Percentiles rank a stretch among this genome's conserved stretches.
Evolutionary conservation across 1,140 invertebrate genomes (phyloP).

Genomic region (Caenorhabditis tropicalis): DNA sequence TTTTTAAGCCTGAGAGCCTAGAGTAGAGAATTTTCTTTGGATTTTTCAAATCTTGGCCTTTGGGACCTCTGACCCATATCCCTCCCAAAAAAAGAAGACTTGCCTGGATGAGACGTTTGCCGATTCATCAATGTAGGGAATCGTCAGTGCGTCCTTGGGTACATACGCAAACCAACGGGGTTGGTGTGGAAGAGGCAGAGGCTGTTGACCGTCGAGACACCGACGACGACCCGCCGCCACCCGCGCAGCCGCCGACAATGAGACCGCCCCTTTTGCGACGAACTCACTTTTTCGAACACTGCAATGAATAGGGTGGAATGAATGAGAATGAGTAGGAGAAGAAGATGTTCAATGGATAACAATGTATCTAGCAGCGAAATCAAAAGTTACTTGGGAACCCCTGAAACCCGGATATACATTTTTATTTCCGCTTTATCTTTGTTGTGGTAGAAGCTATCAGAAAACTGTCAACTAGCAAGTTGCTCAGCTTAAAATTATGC

Average conservation of each 20-base stretch:
- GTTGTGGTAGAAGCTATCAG: too few species aligned
- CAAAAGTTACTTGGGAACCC: too few species aligned
- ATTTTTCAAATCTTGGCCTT: too few species aligned
- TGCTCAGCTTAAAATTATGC: too few species aligned
- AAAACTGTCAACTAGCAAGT: too few species aligned
- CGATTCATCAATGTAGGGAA: slow-evolving; percentile 44
- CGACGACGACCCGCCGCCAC: slow-evolving; percentile 23
- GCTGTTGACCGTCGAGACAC: slow-evolving; percentile 32
- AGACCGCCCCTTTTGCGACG: slow-evolving; percentile 38
- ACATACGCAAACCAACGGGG: slow-evolving; percentile 44
- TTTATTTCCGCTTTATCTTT: too few species aligned
- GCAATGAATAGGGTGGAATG: not conserved
- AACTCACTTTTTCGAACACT: slow-evolving; percentile 45
- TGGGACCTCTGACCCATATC: too few species aligned
- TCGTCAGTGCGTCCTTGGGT: slow-evolving; percentile 43
- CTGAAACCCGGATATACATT: too few species aligned
- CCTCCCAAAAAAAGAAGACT: not conserved
- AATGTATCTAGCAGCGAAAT: too few species aligned
- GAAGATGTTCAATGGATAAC: not conserved
- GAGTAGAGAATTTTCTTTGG: too few species aligned
- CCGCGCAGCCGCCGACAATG: slow-evolving; percentile 31
- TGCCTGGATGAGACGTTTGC: slow-evolving; percentile 40
- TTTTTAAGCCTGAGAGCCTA: too few species aligned
- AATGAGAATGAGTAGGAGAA: not conserved
- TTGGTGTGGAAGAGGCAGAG: not conserved